Conservation (phyloP, 2,888 invertebrate species). For the Peribatodes rhomboidaria region DNA sequence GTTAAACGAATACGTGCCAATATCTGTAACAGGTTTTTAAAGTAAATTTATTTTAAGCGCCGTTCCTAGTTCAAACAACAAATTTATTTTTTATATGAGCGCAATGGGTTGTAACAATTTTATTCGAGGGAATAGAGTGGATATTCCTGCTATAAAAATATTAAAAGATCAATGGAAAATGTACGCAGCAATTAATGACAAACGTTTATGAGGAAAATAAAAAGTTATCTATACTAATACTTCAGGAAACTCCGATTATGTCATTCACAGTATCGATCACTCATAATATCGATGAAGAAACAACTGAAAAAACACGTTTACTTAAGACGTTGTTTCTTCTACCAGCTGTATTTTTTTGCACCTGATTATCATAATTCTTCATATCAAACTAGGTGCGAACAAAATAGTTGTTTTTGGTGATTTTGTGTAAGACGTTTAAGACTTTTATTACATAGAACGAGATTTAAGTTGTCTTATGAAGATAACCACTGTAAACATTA, state of each 20-base stretch:
- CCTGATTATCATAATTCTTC: too few relatives aligned
- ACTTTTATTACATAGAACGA: background rate
- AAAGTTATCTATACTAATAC: background rate
- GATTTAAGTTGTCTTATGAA: background rate
- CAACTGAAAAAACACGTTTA: too few relatives aligned
- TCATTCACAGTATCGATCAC: conserved; percentile 4
- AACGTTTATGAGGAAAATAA: conserved; percentile 5
- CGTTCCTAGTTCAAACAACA: conserved; percentile 74
- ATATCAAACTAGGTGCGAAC: too few relatives aligned
- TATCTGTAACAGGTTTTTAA: conserved; percentile 56
- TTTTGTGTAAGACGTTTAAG: background rate
- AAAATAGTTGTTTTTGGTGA: too few relatives aligned
- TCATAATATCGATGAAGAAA: conserved; percentile 1
- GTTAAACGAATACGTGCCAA: conserved; percentile 17
- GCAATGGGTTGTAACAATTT: conserved; percentile 79
- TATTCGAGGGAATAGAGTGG: conserved; percentile 60
- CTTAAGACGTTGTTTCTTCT: too few relatives aligned
- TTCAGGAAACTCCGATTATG: conserved; percentile 15
- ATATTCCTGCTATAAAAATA: conserved; percentile 46
- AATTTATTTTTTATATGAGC: conserved; percentile 67
- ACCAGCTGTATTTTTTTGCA: too few relatives aligned
- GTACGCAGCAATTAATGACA: background rate
- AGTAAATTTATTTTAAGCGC: conserved; percentile 75
- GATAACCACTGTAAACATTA: background rate
- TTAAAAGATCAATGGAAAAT: background rate